Evolutionary conservation across 2,113 vertebrate species (phyloP).

Genomic region (Ageneiosus marmoratus): DNA sequence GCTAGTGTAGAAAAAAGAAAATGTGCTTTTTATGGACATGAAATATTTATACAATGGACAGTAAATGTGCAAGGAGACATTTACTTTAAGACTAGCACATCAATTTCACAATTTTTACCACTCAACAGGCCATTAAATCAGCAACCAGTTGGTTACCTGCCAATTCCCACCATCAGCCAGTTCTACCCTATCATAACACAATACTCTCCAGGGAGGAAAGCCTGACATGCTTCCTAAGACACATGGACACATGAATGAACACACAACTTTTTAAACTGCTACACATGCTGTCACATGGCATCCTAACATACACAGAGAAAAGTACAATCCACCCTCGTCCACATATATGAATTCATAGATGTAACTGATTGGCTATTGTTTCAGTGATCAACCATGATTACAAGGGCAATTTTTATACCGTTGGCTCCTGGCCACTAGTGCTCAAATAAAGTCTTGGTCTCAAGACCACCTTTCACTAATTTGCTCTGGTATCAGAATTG

Average conservation of each 20-base stretch:
- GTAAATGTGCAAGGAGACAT: not conserved
- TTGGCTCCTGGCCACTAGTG: not conserved
- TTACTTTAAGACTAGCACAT: not conserved
- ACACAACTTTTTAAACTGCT: not conserved
- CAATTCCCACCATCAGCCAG: not conserved
- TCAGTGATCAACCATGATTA: not conserved
- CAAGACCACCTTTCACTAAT: no score
- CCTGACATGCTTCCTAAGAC: not conserved
- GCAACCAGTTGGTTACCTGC: not conserved
- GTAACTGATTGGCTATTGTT: not conserved
- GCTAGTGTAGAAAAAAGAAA: not conserved
- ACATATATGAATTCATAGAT: not conserved
- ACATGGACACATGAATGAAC: no score
- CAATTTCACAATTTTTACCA: not conserved
- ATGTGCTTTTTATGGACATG: not conserved
- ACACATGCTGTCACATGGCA: not conserved
- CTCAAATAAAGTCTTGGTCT: no score
- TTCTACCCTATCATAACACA: not conserved
- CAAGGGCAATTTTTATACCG: not conserved
- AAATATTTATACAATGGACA: not conserved
- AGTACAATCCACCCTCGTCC: not conserved
- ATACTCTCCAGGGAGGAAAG: not conserved
- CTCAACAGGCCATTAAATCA: not conserved
- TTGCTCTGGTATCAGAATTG: no score
- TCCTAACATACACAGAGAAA: not conserved